A percentile compares a stretch with the other conserved stretches of the same genome.
These are phyloP conservation scores for Margarornis squamiger DNA, from an alignment of 2,797 vertebrate species.

Conservation along the genomic window DNA sequence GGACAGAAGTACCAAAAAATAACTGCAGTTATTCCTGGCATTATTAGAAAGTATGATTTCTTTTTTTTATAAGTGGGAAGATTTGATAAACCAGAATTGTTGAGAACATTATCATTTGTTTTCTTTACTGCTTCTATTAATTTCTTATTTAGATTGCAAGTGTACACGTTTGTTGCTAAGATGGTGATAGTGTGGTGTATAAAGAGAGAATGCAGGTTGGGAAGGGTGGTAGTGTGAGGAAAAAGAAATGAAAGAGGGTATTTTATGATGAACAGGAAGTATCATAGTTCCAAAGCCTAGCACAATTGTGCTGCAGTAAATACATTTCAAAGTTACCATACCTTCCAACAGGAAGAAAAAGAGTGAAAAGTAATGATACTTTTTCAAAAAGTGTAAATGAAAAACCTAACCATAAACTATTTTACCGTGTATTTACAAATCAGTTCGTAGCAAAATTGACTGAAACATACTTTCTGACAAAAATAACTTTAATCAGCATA, in stretches of 20 bases:
- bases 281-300: neutral
- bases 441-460: neutral
- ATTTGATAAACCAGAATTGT: neutral
- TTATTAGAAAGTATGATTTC: neutral
- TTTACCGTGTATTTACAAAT: neutral
- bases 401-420: neutral
- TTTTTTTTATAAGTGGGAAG: neutral
- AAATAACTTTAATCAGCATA: neutral
- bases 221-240: neutral
- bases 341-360: neutral
- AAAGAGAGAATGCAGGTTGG: neutral
- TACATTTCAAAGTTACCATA: neutral
- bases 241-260: neutral
- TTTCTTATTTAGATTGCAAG: neutral
- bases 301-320: neutral
- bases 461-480: neutral
- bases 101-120: neutral
- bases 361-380: neutral
- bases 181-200: neutral
- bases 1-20: neutral
- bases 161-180: neutral
- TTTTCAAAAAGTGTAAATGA: neutral
- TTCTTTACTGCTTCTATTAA: neutral
- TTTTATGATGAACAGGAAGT: neutral
- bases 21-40: neutral